These are phyloP conservation scores for Harpagifer antarcticus DNA, from an alignment of 2,797 vertebrate species.

Conservation along the genomic window DNA sequence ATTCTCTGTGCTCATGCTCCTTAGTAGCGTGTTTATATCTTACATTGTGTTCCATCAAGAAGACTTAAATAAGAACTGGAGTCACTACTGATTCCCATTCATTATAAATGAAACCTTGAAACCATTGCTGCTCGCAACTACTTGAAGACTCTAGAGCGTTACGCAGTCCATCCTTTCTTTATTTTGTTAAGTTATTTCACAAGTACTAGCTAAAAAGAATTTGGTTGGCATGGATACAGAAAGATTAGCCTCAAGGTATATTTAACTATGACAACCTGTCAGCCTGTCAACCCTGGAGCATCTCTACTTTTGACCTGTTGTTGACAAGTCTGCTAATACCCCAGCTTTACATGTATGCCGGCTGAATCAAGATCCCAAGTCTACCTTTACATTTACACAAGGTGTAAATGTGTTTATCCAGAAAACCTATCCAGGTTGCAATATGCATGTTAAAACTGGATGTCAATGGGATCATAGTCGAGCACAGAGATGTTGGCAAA, in stretches of 20 bases:
- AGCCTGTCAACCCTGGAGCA: neutral
- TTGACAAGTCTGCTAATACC: neutral
- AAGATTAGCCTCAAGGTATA: too few relatives aligned
- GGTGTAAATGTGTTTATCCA: neutral
- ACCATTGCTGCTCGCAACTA: neutral
- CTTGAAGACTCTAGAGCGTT: neutral
- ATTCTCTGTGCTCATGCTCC: neutral
- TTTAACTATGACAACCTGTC: neutral
- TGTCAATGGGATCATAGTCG: neutral
- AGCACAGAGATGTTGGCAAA: neutral
- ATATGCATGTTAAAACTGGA: neutral
- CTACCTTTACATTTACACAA: neutral
- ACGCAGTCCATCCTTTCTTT: neutral
- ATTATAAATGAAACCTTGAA: constrained; percentile 12
- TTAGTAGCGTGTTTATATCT: neutral
- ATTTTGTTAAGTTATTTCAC: neutral
- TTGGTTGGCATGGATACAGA: neutral
- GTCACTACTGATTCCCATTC: neutral
- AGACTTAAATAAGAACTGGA: neutral
- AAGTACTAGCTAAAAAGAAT: neutral
- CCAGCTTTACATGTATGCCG: neutral
- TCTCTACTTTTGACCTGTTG: constrained; percentile 2
- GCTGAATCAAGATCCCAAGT: neutral
- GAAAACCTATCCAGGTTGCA: neutral
- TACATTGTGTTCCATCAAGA: neutral